These are phyloP conservation scores for Myotis lucifugus DNA, from an alignment of 2,113 vertebrate genomes.

Conservation along the genomic window DNA sequence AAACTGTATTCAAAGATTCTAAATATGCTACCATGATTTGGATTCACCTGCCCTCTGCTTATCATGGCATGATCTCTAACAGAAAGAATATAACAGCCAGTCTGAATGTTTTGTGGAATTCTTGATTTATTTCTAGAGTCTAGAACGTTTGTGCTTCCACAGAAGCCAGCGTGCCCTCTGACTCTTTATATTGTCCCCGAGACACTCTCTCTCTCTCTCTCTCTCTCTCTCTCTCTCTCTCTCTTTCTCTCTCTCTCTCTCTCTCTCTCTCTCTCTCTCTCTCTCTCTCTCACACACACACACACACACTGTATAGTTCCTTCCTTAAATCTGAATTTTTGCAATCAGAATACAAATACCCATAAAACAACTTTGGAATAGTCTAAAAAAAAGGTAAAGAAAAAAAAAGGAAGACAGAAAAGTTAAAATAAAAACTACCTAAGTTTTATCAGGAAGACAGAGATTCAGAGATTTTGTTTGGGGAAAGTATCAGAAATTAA, in stretches of 20 bases:
- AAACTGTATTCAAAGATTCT: not conserved
- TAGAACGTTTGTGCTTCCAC: not conserved
- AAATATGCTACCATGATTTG: not conserved
- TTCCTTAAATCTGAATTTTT: not conserved
- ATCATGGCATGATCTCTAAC: not conserved
- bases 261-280: too few relatives aligned
- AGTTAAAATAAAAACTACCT: not conserved
- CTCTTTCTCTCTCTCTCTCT: too few relatives aligned
- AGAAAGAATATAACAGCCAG: not conserved
- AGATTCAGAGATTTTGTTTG: not conserved
- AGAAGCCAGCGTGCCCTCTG: not conserved
- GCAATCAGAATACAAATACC: not conserved
- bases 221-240: too few relatives aligned
- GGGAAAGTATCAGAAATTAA: not conserved
- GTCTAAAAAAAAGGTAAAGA: not conserved
- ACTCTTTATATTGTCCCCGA: not conserved
- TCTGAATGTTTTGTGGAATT: not conserved
- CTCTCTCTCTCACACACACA: too few relatives aligned
- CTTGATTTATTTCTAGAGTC: not conserved
- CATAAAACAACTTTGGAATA: not conserved
- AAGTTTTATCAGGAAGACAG: not conserved
- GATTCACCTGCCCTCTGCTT: not conserved
- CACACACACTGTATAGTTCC: fast-evolving
- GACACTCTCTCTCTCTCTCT: not conserved
- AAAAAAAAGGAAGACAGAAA: not conserved